A percentile compares a stretch with the other conserved stretches of the same genome.
Conservation (phyloP, 2,113 vertebrate genomes). For the Ascaphus truei region DNA sequence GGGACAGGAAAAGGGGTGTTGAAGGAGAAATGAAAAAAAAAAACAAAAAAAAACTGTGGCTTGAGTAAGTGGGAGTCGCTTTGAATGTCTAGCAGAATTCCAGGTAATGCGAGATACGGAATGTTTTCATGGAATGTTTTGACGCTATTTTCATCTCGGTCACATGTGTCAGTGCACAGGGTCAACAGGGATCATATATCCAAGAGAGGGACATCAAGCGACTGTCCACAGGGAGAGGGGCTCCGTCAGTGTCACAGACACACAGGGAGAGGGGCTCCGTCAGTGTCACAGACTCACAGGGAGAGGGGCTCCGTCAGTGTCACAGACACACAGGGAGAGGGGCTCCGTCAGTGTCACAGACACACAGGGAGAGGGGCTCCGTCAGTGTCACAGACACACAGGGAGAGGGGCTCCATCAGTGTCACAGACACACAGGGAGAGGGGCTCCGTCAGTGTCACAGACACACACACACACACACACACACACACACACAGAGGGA, state of each 20-base stretch:
- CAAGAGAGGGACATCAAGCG: conserved; percentile 19
- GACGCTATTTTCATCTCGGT: conserved; percentile 34
- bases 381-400: no score
- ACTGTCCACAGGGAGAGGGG: not conserved
- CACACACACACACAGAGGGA: not conserved
- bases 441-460: no score
- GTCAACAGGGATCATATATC: conserved; percentile 32
- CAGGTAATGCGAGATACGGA: conserved; percentile 26
- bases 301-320: no score
- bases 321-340: no score
- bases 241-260: no score
- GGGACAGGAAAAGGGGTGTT: not conserved
- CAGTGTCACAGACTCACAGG: no score
- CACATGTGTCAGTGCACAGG: conserved; percentile 56
- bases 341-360: no score
- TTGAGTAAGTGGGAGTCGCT: conserved; percentile 13
- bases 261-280: no score
- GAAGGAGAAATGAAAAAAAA: not conserved
- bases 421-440: no score
- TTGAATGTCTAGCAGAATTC: conserved; percentile 25
- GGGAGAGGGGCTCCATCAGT: no score
- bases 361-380: no score
- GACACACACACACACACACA: not conserved
- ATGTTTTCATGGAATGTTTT: conserved; percentile 33
- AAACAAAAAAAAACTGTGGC: no score